phyloP scores from a whole-genome alignment of 2,888 invertebrate species.

The Crepidodera aurea region DNA sequence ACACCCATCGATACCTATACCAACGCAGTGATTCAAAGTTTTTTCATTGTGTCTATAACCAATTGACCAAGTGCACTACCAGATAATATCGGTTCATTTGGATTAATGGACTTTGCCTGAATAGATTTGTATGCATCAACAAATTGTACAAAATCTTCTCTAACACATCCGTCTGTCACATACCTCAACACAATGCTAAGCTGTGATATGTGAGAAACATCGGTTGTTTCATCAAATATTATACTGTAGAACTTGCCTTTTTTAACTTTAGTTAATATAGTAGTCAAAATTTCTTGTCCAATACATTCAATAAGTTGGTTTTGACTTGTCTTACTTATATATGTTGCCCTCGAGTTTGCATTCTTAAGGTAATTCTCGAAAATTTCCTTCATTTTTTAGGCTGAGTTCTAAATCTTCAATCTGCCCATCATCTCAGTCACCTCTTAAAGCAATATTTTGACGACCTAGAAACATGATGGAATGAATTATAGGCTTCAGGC shows the following conservation, averaged over 20 bases:
- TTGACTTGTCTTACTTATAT: not conserved
- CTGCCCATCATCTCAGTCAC: not conserved
- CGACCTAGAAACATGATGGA: not conserved
- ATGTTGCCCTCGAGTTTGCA: not conserved
- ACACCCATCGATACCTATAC: not conserved
- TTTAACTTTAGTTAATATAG: no score
- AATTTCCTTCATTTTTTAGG: not conserved
- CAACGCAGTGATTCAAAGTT: not conserved
- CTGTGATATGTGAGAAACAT: no score
- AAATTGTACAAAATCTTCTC: not conserved
- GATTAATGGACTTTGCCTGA: no score
- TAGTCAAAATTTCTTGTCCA: no score
- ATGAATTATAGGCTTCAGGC: not conserved
- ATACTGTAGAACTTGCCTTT: not conserved
- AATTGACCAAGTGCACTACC: not conserved
- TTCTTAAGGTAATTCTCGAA: not conserved
- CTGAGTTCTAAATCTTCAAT: not conserved
- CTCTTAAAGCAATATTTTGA: constrained; percentile 6
- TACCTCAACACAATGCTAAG: not conserved
- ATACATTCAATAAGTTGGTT: not conserved
- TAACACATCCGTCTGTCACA: not conserved
- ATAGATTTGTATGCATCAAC: no score
- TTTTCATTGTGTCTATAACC: not conserved
- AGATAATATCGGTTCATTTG: not conserved
- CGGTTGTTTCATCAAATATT: no score